Base-by-base conservation (phyloP, 1,140 invertebrate species). In the Bombus terrestris region DNA sequence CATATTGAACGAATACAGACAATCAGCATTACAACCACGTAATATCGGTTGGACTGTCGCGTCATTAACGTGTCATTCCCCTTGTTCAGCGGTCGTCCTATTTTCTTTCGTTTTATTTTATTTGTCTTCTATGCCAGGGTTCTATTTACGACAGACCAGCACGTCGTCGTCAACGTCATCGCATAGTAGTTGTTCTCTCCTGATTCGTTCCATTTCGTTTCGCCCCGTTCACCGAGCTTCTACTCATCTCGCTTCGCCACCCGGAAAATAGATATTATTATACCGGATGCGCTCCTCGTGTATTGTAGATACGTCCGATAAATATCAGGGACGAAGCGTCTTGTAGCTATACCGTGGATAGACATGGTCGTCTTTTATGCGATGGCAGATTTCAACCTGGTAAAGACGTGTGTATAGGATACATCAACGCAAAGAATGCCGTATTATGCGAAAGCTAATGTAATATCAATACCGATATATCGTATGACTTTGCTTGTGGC, bases 261-360 rank as follows among this genome's bases (percentile, higher is more conserved):
- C 88, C 88, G 92, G 91, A 93, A 93, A 93, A 93, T 92, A 92
- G 90, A 92, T 93, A 93, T 93, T 93, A 92, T 93, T 93, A 91
- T 90, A 93, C 88, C 89, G 91, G 91, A 90, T 88, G 86, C 81
- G 81, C 69, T 53, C 66, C 66, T 78, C 68, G 72, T 83, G 82
- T 91, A 81, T 82, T 83, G 62, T 71, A 47, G 89, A 92, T 90
- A 92, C 88, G 84, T 90, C 87, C 89, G 90, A 92, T 92, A 93
- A 93, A 93, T 92, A 92, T 92, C 89, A 87, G 86, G 85, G 85
- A 88, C 86, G 79, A 88, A 91, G 35, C 32, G 57, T 72, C 81
- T 86, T 84, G 28, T 28, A 77, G 87, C 62, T 25, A 76, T 80
- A 84, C 62, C 62, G 64, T 62, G 66, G 15, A 69, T 62, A 53